These are phyloP conservation scores for Theristicus caerulescens DNA, from an alignment of 2,113 vertebrate species.

Conservation along the genomic window DNA sequence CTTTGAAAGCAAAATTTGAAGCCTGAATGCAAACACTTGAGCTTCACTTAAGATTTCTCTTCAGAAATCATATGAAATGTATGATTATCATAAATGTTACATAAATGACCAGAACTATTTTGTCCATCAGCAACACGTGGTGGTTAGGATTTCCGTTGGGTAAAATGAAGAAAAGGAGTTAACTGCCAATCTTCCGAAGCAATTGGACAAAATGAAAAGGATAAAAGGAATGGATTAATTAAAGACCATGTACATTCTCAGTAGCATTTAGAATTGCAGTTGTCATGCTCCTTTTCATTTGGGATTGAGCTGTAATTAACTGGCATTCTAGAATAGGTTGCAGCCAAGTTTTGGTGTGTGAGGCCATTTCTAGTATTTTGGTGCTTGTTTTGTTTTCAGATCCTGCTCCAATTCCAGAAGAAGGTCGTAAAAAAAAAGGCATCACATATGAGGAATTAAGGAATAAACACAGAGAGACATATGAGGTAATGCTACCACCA, in stretches of 20 bases:
- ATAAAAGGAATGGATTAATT: neutral
- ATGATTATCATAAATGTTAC: neutral
- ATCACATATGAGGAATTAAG: conserved; percentile 82
- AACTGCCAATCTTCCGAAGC: neutral
- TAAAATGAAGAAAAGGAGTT: neutral
- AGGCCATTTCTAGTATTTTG: neutral
- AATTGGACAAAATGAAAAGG: neutral
- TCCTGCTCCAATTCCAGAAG: conserved; percentile 65
- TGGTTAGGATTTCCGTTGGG: neutral
- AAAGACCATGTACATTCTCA: neutral
- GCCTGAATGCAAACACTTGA: neutral
- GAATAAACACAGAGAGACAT: conserved; percentile 77
- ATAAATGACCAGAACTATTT: neutral
- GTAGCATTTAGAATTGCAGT: neutral
- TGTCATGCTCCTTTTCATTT: neutral
- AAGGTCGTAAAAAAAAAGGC: conserved; percentile 74
- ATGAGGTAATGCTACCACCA: conserved; percentile 71
- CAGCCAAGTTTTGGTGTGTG: neutral
- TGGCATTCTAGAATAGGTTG: neutral
- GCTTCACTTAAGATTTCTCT: neutral
- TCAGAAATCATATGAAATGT: neutral
- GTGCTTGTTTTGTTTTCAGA: conserved; percentile 67
- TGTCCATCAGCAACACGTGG: neutral
- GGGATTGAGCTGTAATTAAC: neutral
- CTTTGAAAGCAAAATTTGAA: neutral